Base-by-base conservation (phyloP, 2,888 invertebrate genomes). In the Branchinecta sandiegonensis region DNA sequence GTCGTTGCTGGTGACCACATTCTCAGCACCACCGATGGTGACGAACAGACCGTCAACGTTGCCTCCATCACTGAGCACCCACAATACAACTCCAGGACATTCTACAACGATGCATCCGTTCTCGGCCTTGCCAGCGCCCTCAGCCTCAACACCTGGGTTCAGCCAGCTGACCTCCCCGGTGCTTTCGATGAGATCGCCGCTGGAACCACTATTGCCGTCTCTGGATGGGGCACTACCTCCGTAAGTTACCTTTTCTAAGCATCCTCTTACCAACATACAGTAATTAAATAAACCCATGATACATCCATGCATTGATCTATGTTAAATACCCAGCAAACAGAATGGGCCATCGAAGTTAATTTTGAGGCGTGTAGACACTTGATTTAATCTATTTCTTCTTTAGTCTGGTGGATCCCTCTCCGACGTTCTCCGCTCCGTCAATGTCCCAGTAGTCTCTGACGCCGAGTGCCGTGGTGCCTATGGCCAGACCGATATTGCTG, bases 71-170 rank as follows among this genome's bases (percentile, higher is more conserved):
- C 56, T 50, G 67, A 67, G 50, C 67, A 69, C 50, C 48, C 65
- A 9, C 17, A 69, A 2, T 69, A 65, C 56, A 48, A 65, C 46
- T 47, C 68, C 10, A 13, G n/a, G n/a, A 69, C 69, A 14, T 65
- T 47, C 48, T 47, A 12, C 37, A 79, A 88, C 74, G 88, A 89
- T 73, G 86, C 89, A 69, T 88, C 86, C 0, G 75, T 89, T 3
- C 74, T 89, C 7, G 82, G 83, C 73, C 78, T 87, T 47, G n/a
- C 56, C 10, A 56, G 56, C 56, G 17, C 14, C 17, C 14, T 56
- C 56, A 56, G 56, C 17, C n/a, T 56, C 17, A 17, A 17, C 10
- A 17, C 14, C 17, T 14, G 17, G n/a, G 56, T 56, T 14, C 56
- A 56, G 2, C 11, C 56, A 8, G 56, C 17, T 56, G 56, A 8